Conservation (phyloP, 2,113 vertebrate species). For the Labeo catla region DNA sequence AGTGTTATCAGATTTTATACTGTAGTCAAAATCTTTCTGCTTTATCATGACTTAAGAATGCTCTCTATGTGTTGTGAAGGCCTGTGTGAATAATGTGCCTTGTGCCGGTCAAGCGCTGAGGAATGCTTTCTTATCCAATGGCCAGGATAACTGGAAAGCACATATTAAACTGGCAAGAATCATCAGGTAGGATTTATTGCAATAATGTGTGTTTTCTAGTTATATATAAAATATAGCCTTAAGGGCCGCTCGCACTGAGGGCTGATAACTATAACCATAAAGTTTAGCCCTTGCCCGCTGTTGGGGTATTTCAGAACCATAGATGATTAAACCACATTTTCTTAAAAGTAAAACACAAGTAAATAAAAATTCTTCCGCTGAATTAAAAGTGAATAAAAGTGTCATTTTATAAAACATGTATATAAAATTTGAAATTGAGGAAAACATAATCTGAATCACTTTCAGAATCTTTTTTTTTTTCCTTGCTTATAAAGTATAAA, state of each 20-base stretch:
- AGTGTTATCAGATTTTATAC: not conserved
- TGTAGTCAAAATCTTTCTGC: not conserved
- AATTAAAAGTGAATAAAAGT: no score
- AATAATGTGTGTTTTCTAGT: not conserved
- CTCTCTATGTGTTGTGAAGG: conserved; percentile 30
- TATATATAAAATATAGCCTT: not conserved
- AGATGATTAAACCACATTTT: not conserved
- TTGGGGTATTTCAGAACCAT: not conserved
- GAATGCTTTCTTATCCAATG: conserved; percentile 51
- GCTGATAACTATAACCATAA: not conserved
- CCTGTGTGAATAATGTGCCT: conserved; percentile 45
- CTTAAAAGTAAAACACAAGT: no score
- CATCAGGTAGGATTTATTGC: conserved; percentile 45
- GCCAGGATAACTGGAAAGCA: conserved; percentile 58
- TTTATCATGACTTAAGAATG: conserved; percentile 21
- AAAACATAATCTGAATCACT: no score
- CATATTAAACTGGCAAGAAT: conserved; percentile 54
- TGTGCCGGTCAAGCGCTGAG: conserved; percentile 52
- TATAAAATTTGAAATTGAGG: no score
- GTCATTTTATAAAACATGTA: no score
- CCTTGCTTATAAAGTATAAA: no score
- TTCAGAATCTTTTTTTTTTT: no score
- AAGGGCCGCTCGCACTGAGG: not conserved
- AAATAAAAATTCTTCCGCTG: no score
- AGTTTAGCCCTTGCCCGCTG: not conserved